A percentile compares a stretch with the other conserved stretches of the same genome.
phyloP scores from a whole-genome alignment of 2,888 invertebrate genomes.

The Pemphredon lugubris region DNA sequence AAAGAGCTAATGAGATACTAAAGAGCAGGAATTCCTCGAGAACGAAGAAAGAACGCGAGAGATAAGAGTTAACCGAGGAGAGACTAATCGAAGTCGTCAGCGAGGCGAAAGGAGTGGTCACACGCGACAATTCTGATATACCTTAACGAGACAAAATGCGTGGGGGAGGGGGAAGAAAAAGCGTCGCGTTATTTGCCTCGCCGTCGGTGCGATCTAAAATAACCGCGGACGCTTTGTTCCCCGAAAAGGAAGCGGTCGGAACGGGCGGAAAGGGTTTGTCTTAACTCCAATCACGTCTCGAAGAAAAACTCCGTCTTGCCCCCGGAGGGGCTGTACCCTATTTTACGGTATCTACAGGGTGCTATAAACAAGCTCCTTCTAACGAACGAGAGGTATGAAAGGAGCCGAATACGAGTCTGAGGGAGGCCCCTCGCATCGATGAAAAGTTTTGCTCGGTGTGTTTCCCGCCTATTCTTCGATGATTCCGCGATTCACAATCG shows the following conservation, averaged over 20 bases:
- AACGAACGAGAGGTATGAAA: conserved; percentile 53
- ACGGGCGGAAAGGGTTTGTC: conserved; percentile 45
- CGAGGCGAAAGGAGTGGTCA: too few species aligned
- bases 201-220: too few species aligned
- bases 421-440: conserved; percentile 41
- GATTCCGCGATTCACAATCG: conserved; percentile 44
- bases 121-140: too few species aligned
- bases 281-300: conserved; percentile 62
- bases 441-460: conserved; percentile 55
- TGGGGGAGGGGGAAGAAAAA: too few species aligned
- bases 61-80: too few species aligned
- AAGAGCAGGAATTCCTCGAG: too few species aligned
- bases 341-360: conserved; percentile 62
- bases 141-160: too few species aligned
- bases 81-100: too few species aligned
- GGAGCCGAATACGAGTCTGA: conserved; percentile 43
- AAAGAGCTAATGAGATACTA: too few species aligned
- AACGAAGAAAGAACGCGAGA: too few species aligned
- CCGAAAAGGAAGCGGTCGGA: conserved; percentile 13
- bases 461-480: conserved; percentile 42
- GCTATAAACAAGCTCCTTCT: conserved; percentile 58
- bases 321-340: conserved; percentile 60
- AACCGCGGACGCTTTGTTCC: conserved; percentile 37
- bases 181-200: too few species aligned
- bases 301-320: conserved; percentile 56